Conservation (phyloP, 2,888 invertebrate genomes). For the Protophormia terraenovae region DNA sequence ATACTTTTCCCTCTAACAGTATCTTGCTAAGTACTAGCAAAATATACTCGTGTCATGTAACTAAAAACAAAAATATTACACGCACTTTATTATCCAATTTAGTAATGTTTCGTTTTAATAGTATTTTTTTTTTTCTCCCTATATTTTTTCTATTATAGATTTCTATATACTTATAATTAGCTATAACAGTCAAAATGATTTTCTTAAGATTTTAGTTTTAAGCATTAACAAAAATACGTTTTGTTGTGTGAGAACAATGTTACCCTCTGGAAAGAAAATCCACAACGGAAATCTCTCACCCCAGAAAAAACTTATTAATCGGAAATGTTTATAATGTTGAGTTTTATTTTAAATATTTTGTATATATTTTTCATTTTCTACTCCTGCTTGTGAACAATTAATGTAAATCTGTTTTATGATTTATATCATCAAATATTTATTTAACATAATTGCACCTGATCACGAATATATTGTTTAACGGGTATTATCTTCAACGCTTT, state of each 20-base stretch:
- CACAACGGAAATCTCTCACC: neutral
- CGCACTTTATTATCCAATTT: neutral
- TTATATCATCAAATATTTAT: constrained; percentile 3
- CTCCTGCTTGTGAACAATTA: neutral
- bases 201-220: neutral
- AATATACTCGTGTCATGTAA: neutral
- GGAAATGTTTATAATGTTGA: neutral
- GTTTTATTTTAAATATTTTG: neutral
- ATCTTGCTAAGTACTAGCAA: neutral
- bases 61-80: neutral
- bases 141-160: neutral
- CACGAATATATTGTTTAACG: neutral
- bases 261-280: neutral
- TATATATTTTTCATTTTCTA: neutral
- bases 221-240: no score
- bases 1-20: neutral
- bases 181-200: neutral
- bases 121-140: neutral
- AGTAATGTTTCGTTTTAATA: neutral
- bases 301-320: neutral
- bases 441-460: neutral
- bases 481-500: neutral
- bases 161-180: no score
- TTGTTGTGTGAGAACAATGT: no score
- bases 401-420: neutral